These are phyloP conservation scores for Megatriorchis doriae DNA, from an alignment of 2,113 vertebrate genomes.

Conservation along the genomic window DNA sequence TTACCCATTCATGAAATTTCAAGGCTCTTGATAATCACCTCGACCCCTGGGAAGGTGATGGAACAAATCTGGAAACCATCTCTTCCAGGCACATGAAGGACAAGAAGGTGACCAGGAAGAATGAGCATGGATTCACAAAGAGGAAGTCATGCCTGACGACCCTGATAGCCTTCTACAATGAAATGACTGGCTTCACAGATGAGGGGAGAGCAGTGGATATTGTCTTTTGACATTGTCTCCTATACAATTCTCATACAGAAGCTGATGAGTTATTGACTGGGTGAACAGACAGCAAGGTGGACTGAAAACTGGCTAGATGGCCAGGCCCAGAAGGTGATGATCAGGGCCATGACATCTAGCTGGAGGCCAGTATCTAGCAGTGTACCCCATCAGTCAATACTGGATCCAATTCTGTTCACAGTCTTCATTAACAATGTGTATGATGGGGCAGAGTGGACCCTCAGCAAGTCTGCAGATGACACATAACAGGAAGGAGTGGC, in stretches of 20 bases:
- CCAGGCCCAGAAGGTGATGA: neutral
- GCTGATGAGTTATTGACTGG: neutral
- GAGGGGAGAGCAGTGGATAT: neutral
- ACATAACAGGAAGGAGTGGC: neutral
- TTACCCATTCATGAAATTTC: neutral
- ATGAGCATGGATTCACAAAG: neutral
- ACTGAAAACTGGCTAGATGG: neutral
- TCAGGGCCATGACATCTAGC: neutral
- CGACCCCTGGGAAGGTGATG: neutral
- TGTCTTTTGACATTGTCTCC: neutral
- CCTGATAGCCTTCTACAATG: neutral
- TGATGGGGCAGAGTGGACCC: neutral
- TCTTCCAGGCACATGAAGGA: neutral
- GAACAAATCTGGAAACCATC: neutral
- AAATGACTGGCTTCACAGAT: neutral
- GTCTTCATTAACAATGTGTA: neutral
- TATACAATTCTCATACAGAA: neutral
- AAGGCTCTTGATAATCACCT: neutral
- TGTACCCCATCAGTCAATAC: neutral
- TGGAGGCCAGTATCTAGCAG: neutral
- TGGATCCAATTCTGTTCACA: neutral
- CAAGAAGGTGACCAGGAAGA: neutral
- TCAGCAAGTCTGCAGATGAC: neutral
- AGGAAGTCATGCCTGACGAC: neutral
- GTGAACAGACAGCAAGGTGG: neutral